A percentile compares a stretch with the other conserved stretches of the same genome.
phyloP scores from a whole-genome alignment of 2,888 invertebrate genomes.

The Archips xylosteana region DNA sequence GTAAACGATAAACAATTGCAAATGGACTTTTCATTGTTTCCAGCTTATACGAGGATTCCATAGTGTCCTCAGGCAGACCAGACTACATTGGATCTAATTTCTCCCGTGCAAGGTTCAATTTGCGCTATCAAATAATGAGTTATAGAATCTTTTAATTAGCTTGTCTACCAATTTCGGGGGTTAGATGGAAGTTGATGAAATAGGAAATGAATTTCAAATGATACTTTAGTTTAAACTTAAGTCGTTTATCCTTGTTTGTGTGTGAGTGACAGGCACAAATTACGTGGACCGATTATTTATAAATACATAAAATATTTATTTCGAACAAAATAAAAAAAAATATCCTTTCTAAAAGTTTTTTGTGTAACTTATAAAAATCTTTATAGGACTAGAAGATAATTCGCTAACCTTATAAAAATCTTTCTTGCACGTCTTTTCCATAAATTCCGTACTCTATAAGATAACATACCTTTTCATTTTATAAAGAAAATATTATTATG shows the following conservation, averaged over 20 bases:
- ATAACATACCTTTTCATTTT: not conserved
- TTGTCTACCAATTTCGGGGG: not conserved
- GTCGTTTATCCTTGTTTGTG: not conserved
- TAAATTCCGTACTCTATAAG: not conserved
- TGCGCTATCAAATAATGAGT: not conserved
- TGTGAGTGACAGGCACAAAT: not conserved
- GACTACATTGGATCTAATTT: not conserved
- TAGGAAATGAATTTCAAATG: not conserved
- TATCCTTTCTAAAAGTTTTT: no score
- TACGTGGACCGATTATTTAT: no score
- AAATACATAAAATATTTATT: no score
- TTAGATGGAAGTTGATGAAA: not conserved
- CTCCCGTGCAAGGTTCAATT: not conserved
- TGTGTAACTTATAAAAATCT: no score
- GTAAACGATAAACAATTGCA: constrained; percentile 7
- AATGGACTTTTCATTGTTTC: constrained; percentile 6
- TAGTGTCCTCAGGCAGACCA: not conserved
- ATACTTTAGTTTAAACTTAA: not conserved
- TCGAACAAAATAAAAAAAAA: no score
- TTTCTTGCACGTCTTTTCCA: not conserved
- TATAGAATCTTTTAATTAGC: not conserved
- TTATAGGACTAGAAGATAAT: no score
- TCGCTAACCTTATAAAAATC: no score
- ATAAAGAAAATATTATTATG: not conserved
- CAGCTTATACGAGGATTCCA: not conserved